Base-by-base conservation (phyloP, 2,113 vertebrate species). In the Synchiropus splendidus region DNA sequence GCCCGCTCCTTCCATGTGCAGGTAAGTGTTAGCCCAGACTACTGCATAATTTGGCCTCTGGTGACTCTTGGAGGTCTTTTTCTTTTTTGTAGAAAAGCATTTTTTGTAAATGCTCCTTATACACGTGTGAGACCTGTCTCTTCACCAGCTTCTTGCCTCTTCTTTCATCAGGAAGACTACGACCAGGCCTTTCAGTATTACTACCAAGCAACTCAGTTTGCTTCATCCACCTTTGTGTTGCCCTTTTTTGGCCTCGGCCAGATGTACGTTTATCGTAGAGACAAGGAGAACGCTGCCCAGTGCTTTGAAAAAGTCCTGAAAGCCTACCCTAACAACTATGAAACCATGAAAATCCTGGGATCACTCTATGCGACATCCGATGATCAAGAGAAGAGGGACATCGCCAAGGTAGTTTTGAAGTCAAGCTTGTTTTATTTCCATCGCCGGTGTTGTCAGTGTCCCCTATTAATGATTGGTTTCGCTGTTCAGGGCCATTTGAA, bases 101-200 rank as follows among this genome's bases (percentile, higher is more conserved):
- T n/a, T n/a, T n/a, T n/a, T n/a, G n/a, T n/a, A n/a, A n/a, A n/a
- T n/a, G n/a, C n/a, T n/a, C n/a, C n/a, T n/a, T n/a, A n/a, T n/a
- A n/a, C n/a, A n/a, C n/a, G n/a, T n/a, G 10, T 5, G 11, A 40
- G 18, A 30, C 18, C 11, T 46, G 13, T 21, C 4, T 32, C 11
- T 40, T 16, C 35, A 35, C 33, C 14, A 6, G 32, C 0, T 60
- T 6, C 43, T 1, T 12, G 13, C 16, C 43, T 16, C 48, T 6
- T 70, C 36, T 33, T 32, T 2, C 51, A 58, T 61, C 55, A 98
- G 95, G 93, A 97, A 78, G 95, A 99, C 78, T 99, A 97, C 18
- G 95, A 99, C 79, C 95, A 99, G 64, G 95, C 95, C 12, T 99
- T 99, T 76, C 95, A 99, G 72, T 99, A 99, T 74, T 99, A 99